Base-by-base conservation (phyloP, 2,888 invertebrate genomes). In the Thymelicus lineola region DNA sequence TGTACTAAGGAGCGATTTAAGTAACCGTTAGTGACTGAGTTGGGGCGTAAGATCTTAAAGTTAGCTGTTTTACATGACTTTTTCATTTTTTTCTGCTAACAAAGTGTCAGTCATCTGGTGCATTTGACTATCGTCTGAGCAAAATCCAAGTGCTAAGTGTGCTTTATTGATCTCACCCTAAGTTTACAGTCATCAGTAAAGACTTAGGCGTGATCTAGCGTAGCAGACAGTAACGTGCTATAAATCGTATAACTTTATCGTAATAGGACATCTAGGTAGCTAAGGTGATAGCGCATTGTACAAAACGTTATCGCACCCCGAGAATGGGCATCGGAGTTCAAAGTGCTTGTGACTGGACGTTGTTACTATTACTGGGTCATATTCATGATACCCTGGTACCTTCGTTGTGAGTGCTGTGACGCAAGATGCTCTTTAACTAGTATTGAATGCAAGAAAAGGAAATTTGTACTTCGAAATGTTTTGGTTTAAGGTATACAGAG, bases 201-300 rank as follows among this genome's bases (percentile, higher is more conserved):
- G 15, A 48, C 6, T 7, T 17, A 1, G 10, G 50, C 17, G 0
- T 53, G 12, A 53, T 20, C 53, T 28, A 53, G 17, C n/a, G n/a
- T n/a, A n/a, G n/a, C n/a, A n/a, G n/a, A 12, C 53, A 53, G 53
- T 20, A 36, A 36, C n/a, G n/a, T 10, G n/a, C 57, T 36, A 36
- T 57, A 57, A 57, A 57, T 57, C 57, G 57, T 57, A 57, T 36
- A 36, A 57, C 6, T 57, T 57, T 57, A 57, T 57, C 57, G 57
- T 57, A 36, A 57, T 57, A 17, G 57, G 57, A 57, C 28, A 57
- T 57, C 57, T 35, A 36, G n/a, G 57, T 57, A 15, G 57, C 57
- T 53, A 17, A 53, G 53, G 53, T 53, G 53, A 53, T 20, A 20
- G 53, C 53, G 53, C 53, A 20, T 53, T 53, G 20, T 53, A 53